A percentile compares a stretch with the other conserved stretches of the same genome.
Conservation (phyloP, 2,797 vertebrate species). For the Propithecus perrieri region DNA sequence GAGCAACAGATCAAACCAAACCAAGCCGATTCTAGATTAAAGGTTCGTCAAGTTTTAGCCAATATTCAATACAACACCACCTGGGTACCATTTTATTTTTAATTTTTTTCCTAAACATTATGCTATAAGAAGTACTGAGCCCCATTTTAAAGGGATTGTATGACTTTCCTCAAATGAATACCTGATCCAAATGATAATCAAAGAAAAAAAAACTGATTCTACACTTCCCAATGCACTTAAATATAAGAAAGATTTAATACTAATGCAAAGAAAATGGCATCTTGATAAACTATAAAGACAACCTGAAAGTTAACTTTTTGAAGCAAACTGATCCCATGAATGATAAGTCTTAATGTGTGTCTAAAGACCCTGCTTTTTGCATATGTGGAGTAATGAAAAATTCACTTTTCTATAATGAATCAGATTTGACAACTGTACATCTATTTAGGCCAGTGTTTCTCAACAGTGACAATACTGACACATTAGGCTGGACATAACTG, state of each 20-base stretch:
- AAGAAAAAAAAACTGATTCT: neutral
- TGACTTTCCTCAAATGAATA: neutral
- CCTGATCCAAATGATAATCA: neutral
- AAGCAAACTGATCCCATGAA: neutral
- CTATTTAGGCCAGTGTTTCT: neutral
- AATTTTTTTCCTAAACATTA: neutral
- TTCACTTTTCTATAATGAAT: neutral
- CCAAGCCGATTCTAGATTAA: constrained; percentile 4
- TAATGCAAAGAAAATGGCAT: constrained; percentile 39
- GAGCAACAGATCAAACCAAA: constrained; percentile 30
- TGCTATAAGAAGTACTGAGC: neutral
- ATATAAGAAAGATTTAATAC: neutral
- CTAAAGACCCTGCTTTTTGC: neutral
- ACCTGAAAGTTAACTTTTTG: neutral
- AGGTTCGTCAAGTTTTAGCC: constrained; percentile 25
- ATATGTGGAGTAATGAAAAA: neutral
- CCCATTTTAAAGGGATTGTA: neutral
- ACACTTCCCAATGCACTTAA: constrained; percentile 14
- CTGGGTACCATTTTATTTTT: neutral
- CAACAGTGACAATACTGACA: neutral
- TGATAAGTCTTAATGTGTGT: neutral
- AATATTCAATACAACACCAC: neutral
- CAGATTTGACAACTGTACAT: neutral
- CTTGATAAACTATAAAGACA: constrained; percentile 45
- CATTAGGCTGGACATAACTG: neutral